Base-by-base conservation (phyloP, 1,140 invertebrate genomes). In the Cherax destructor region DNA sequence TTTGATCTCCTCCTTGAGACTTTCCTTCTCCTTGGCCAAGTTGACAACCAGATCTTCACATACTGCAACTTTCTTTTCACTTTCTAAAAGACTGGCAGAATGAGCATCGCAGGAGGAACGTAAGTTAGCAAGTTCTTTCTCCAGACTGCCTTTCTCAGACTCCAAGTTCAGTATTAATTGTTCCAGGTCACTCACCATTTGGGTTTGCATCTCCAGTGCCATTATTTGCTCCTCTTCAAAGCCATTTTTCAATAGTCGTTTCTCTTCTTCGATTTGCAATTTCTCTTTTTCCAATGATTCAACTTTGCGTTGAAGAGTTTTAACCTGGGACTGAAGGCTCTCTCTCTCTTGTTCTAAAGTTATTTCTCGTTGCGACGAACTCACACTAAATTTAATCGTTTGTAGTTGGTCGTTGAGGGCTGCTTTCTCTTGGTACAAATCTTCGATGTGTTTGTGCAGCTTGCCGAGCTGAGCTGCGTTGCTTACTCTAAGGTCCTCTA, bases 391-490 rank as follows among this genome's bases (percentile, higher is more conserved):
- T 50, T 69, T 93, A 18, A 94, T 87, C 61, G 93, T 93, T 24
- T 94, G 87, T 24, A 93, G 93, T 52, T 93, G 86, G 78, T 90
- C 92, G 86, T 93, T 83, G 7, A 94, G 78, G 61, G 90, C 92
- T 41, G 94, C 90, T 79, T 93, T 90, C 88, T 94, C 93, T 47
- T 85, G 88, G 79, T 91, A 92, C 13, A 94, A 21, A 59, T 93
- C 86, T 77, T 93, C 88, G 18, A 94, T 78, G 87, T 94, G 93
- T 80, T 93, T 93, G 41, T 84, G 61, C 61, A 92, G 30, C 65
- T 92, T 88, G 30, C 79, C 81, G 77, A 91, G 61, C 50, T 81
- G 86, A 52, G 77, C 76, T 86, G 83, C 72, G 90, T 91, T 91
- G 72, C 61, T 69, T 79, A 49, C 80, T 59, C 77, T 93, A 10